Evolutionary conservation across 2,888 invertebrate genomes (phyloP), one percentile per base, ranked within the genome.

Genomic region (Conops quadrifasciatus): DNA sequence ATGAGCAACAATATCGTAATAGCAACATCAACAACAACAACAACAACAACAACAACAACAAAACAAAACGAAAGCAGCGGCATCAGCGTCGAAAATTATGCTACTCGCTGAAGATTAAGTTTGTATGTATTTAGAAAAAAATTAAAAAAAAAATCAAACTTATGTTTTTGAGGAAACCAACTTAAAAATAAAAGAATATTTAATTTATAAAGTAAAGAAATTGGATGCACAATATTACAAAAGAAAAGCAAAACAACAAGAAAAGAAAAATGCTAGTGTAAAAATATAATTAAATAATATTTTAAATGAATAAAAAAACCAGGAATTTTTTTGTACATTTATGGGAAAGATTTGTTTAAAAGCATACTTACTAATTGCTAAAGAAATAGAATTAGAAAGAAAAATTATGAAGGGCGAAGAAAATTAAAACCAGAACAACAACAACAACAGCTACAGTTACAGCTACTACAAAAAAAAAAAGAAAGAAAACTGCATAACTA

Each of bases 371-470:
- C 51, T 62, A 60, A 13, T 21, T 67, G 28, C 47, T 24, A 64
- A 28, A 49, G 63, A 72, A 74, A 75, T 70, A 72, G 72, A 47
- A 74, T 49, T 72, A 67, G 36, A 62, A 67, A 21, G 24, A 16
- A 53, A 67, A 75, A 71, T 72, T 74, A 71, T 13, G 70, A 70
- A 73, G 28, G 67, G 67, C 71, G 70, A 47, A 59, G 53, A 69
- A 71, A 45, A n/a, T 43, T 45, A 67, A 62, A 58, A 72, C 21
- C 63, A 63, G 67, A n/a, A n/a, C n/a, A n/a, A n/a, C n/a, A n/a
- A n/a, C n/a, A n/a, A n/a, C n/a, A n/a, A n/a, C n/a, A n/a, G n/a
- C n/a, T n/a, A n/a, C n/a, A n/a, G n/a, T n/a, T n/a, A n/a, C n/a
- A n/a, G n/a, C n/a, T n/a, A n/a, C n/a, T 56, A 43, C 47, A 67